Evolutionary conservation across 2,113 vertebrate genomes (phyloP).

Genomic region (Coryphaenoides rupestris): DNA sequence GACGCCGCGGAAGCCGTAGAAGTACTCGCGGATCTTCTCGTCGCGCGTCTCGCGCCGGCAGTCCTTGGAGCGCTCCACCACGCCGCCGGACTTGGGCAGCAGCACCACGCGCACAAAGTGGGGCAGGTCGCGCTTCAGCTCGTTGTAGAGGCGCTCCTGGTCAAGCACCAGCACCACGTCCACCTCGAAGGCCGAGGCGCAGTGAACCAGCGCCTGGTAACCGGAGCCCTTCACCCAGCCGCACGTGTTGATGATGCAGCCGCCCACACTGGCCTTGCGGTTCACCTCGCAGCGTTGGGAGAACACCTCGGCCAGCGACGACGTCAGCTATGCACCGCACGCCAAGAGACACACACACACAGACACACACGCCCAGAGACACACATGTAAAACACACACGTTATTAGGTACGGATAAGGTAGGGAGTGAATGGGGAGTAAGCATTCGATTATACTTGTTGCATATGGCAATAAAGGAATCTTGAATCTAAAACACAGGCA

Average conservation of each 20-base stretch:
- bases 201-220: conserved; percentile 95
- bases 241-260: conserved; percentile 96
- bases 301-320: conserved; percentile 90
- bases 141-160: conserved; percentile 95
- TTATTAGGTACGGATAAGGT: no score
- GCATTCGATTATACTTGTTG: no score
- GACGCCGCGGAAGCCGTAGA: conserved; percentile 89
- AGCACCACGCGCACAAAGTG: conserved; percentile 93
- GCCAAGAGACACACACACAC: not conserved
- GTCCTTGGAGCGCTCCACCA: conserved; percentile 94
- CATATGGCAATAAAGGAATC: no score
- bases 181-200: conserved; percentile 94
- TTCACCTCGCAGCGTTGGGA: conserved; percentile 95
- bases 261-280: conserved; percentile 88
- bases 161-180: conserved; percentile 96
- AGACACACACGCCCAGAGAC: not conserved
- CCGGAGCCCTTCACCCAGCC: conserved; percentile 98
- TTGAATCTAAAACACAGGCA: no score
- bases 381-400: no score
- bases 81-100: conserved; percentile 91
- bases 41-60: conserved; percentile 88
- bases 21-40: conserved; percentile 93
- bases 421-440: no score
- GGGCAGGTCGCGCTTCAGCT: conserved; percentile 92
- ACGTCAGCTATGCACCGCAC: conserved; percentile 79